Evolutionary conservation across 1,140 invertebrate species (phyloP).

Genomic region (Drosophila mauritiana): DNA sequence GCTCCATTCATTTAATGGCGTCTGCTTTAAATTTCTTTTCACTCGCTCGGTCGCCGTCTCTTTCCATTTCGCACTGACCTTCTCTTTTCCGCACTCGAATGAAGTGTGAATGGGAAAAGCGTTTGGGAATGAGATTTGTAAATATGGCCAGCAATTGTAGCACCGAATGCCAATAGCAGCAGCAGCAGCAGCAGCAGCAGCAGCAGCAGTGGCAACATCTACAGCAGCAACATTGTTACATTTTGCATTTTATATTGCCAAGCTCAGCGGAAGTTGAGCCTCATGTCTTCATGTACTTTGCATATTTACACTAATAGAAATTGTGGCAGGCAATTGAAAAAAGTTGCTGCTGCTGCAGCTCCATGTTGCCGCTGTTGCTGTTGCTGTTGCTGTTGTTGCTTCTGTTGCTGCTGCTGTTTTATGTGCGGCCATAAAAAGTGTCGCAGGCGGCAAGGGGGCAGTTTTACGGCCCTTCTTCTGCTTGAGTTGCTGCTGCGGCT

Average conservation of each 20-base stretch:
- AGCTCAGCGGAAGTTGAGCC: conserved; percentile 77
- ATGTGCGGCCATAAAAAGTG: conserved; percentile 78
- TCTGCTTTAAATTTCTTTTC: conserved; percentile 57
- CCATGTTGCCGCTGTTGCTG: conserved; percentile 38
- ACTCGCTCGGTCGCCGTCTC: not conserved
- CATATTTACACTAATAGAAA: conserved; percentile 84
- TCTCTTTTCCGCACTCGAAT: conserved; percentile 35
- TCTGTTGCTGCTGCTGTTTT: conserved; percentile 62
- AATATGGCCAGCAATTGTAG: conserved; percentile 73
- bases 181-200: conserved; percentile 12
- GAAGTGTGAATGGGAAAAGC: conserved; percentile 67
- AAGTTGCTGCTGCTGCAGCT: conserved; percentile 38
- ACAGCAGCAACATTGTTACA: conserved; percentile 69
- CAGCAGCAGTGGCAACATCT: conserved; percentile 31
- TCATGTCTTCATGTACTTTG: conserved; percentile 83
- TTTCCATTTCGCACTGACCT: not conserved
- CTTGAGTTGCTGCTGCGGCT: conserved; percentile 30
- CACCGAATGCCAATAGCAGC: conserved; percentile 62
- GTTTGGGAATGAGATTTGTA: conserved; percentile 68
- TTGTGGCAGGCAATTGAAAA: conserved; percentile 80
- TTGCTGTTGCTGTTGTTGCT: conserved; percentile 23
- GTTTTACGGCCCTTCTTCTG: conserved; percentile 50
- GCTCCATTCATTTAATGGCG: conserved; percentile 63
- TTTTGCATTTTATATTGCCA: conserved; percentile 74
- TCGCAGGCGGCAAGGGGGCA: conserved; percentile 55